Conservation (phyloP, 2,797 vertebrate species). For the Poecilia velifera region DNA sequence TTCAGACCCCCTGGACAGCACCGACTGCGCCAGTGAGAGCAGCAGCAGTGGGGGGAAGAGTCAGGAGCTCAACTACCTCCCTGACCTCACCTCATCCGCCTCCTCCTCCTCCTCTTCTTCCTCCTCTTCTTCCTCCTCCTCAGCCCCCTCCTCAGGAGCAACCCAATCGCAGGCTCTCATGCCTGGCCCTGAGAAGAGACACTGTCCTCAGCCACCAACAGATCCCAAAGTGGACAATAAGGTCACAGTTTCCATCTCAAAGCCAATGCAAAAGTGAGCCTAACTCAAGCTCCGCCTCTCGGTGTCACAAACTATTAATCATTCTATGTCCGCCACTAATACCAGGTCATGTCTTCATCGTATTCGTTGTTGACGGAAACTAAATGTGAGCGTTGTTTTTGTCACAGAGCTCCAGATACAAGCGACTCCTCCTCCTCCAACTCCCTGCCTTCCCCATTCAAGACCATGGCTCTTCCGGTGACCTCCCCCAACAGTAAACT, state of each 20-base stretch:
- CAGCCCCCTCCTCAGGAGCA: constrained; percentile 71
- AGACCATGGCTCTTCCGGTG: constrained; percentile 91
- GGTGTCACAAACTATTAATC: background rate
- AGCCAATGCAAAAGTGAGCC: constrained; percentile 88
- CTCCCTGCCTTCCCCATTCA: constrained; percentile 88
- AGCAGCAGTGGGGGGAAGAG: constrained; percentile 94
- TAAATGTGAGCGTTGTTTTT: constrained; percentile 15
- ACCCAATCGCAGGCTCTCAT: constrained; percentile 61
- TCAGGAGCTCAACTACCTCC: constrained; percentile 93
- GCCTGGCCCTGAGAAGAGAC: constrained; percentile 84
- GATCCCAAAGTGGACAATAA: constrained; percentile 87
- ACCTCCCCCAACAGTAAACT: constrained; percentile 93
- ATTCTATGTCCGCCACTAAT: background rate
- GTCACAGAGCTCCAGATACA: constrained; percentile 76
- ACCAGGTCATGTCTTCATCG: background rate
- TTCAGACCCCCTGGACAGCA: constrained; percentile 95
- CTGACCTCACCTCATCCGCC: constrained; percentile 77
- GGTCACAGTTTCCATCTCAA: constrained; percentile 89
- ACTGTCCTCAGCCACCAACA: constrained; percentile 79
- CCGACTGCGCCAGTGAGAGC: constrained; percentile 96
- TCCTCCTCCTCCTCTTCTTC: constrained; percentile 84
- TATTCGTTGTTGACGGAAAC: background rate
- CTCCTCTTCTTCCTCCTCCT: constrained; percentile 80
- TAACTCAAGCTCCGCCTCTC: background rate
- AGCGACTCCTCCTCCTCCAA: constrained; percentile 84